Percentiles rank a stretch among this genome's conserved stretches.
Conservation (phyloP, 2,888 invertebrate species). For the Willowsia nigromaculata region DNA sequence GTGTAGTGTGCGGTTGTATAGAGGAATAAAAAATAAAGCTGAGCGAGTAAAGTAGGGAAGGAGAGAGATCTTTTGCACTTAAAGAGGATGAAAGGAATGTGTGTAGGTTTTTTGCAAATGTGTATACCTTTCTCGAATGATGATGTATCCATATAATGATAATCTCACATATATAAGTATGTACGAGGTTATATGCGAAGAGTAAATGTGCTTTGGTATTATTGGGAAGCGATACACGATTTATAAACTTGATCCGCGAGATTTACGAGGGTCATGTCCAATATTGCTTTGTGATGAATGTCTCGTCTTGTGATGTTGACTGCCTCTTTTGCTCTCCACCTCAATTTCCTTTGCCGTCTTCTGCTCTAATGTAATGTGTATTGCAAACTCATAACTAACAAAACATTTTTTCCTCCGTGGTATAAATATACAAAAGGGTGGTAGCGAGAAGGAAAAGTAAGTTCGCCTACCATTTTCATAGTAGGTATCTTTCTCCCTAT, state of each 20-base stretch:
- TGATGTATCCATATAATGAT: background rate
- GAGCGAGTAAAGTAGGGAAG: background rate
- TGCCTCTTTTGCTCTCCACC: slow-evolving; percentile 56
- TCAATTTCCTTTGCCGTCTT: slow-evolving; percentile 52
- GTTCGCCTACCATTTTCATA: too few species aligned
- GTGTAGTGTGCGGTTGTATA: background rate
- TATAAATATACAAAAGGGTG: background rate
- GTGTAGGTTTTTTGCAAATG: background rate
- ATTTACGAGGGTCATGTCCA: slow-evolving; percentile 75
- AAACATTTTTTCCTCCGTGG: background rate
- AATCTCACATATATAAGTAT: background rate
- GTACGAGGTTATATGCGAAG: background rate
- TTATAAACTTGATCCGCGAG: slow-evolving; percentile 72
- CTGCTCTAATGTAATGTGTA: slow-evolving; percentile 9
- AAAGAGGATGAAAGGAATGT: slow-evolving; percentile 13
- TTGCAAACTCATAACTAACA: slow-evolving; percentile 35
- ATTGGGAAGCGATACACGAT: slow-evolving; percentile 63
- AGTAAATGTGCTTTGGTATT: slow-evolving; percentile 30
- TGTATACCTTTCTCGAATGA: background rate
- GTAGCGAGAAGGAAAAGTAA: background rate
- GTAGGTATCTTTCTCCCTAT: too few species aligned
- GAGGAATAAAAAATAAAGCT: background rate
- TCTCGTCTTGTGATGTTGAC: slow-evolving; percentile 58
- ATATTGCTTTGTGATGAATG: slow-evolving; percentile 75
- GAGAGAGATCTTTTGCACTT: slow-evolving; percentile 21